Conservation (phyloP, 2,888 invertebrate species). For the Thalpophila matura region DNA sequence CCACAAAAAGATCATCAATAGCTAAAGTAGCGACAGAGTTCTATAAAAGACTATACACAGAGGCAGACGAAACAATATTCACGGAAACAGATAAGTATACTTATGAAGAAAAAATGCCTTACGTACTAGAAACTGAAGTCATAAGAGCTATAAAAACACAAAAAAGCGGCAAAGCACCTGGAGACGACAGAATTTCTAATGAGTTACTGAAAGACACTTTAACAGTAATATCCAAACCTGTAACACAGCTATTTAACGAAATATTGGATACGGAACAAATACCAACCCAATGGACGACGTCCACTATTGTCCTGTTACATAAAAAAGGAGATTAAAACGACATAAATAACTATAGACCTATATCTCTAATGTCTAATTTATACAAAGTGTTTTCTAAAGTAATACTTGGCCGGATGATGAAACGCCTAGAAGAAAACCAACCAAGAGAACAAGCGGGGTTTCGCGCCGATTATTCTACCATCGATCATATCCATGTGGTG, state of each 20-base stretch:
- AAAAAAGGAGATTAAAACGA: neutral
- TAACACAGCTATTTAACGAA: neutral
- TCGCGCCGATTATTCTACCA: neutral
- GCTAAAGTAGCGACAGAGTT: no score
- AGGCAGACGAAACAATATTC: no score
- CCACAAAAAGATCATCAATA: no score
- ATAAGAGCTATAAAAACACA: neutral
- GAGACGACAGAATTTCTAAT: neutral
- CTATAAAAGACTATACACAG: no score
- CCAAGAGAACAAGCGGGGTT: neutral
- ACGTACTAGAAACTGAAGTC: neutral
- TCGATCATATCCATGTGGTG: neutral
- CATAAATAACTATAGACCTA: neutral
- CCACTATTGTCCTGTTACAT: neutral
- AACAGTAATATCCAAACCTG: neutral
- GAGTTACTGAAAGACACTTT: neutral
- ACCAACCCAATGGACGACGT: neutral
- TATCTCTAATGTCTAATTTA: neutral
- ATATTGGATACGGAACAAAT: neutral
- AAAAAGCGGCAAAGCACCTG: neutral
- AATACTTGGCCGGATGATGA: no score
- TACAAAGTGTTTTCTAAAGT: no score
- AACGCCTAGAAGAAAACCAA: conserved; percentile 2
- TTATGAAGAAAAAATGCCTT: neutral
- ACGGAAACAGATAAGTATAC: no score